Percentiles rank a stretch among this genome's conserved stretches.
phyloP scores from a whole-genome alignment of 2,888 invertebrate genomes.

The Rhagophthalmus giganteus region DNA sequence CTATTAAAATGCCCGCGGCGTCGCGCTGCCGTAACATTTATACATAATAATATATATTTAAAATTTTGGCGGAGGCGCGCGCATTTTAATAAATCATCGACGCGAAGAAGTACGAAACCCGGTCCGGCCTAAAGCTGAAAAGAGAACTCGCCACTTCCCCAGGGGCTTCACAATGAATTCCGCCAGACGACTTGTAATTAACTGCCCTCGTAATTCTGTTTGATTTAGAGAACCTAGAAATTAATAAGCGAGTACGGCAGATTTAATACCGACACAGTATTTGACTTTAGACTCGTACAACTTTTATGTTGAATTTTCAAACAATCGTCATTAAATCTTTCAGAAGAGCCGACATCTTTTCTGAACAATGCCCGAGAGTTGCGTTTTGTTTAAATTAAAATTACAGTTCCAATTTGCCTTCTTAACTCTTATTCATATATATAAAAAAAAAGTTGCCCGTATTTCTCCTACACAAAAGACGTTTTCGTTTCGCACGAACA shows the following conservation, averaged over 20 bases:
- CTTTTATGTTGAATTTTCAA: constrained; percentile 41
- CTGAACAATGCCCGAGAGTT: constrained; percentile 1
- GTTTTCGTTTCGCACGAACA: too few species aligned
- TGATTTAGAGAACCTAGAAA: constrained; percentile 49
- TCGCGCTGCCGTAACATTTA: constrained; percentile 15
- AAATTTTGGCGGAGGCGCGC: constrained; percentile 27
- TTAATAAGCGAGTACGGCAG: constrained; percentile 47
- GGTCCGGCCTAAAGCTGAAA: constrained; percentile 32
- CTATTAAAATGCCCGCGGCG: constrained; percentile 4
- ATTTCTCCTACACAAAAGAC: too few species aligned
- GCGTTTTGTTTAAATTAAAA: neutral
- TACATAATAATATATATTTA: constrained; percentile 31
- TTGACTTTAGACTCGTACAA: constrained; percentile 41
- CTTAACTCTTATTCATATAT: neutral
- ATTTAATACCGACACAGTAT: constrained; percentile 48
- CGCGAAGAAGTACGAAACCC: constrained; percentile 20
- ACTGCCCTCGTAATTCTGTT: constrained; percentile 48
- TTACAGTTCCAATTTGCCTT: neutral
- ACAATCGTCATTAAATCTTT: constrained; percentile 41
- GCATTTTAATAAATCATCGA: constrained; percentile 31
- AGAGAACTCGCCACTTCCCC: constrained; percentile 28
- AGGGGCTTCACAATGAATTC: constrained; percentile 39
- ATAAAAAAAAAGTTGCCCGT: too few species aligned
- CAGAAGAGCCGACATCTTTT: constrained; percentile 8
- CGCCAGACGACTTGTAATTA: constrained; percentile 48